Evolutionary conservation across 2,113 vertebrate genomes (phyloP), one percentile per base, ranked within the genome.

Genomic region (Periophthalmodon schlosseri): DNA sequence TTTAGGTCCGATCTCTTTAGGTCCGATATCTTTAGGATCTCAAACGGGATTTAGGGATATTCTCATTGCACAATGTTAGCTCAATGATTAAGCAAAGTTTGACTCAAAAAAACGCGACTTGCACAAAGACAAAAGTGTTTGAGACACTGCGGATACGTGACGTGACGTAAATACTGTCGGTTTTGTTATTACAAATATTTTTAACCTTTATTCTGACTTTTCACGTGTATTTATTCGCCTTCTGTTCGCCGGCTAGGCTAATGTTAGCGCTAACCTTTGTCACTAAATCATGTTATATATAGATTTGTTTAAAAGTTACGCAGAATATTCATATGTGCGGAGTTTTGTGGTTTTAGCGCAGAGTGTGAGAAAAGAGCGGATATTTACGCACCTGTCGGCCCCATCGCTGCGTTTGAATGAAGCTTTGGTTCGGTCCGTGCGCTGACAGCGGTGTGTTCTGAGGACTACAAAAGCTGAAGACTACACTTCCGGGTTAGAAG

Each of bases 321-420:
- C 13, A 15, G 4, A 2, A 15, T 28, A 14, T 6, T 15, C 21
- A 28, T 1, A 11, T 20, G 18, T 10, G 33, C 33, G 16, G 1
- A 4, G 3, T 39, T 11, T n/a, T 20, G 4, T 13, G 0, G 10
- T 44, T 12, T n/a, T n/a, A 4, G 11, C 3, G 9, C 16, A 44
- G 12, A 39, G 15, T 44, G 5, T n/a, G 20, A 2, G 5, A 33
- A 60, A n/a, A n/a, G 2, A 2, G 0, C 2, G 3, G 2, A 1
- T 2, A 0, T 1, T 0, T 0, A 50, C 84, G 84, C 81, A 90
- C 92, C 91, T 86, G 89, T 91, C 72, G 92, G 91, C 69, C 87
- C 90, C 92, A 93, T 93, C 5, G 24, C 80, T 57, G 73, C 18
- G 50, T 66, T 8, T 69, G 0, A 47, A 52, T 69, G 34, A 76